Conservation (phyloP, 2,797 vertebrate genomes). For the Amazonetta brasiliensis region DNA sequence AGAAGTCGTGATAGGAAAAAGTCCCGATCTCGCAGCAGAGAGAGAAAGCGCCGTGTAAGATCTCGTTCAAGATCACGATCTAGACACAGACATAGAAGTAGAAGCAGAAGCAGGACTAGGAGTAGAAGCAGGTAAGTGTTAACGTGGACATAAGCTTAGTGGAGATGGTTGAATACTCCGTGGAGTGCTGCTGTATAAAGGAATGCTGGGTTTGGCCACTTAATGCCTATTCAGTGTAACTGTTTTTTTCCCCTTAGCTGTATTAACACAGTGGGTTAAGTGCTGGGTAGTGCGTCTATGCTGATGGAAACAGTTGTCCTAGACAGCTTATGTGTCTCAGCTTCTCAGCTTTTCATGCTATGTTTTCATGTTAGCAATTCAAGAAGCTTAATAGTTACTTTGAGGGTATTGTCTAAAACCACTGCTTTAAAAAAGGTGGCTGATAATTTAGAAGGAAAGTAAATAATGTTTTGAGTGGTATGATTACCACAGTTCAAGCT, state of each 20-base stretch:
- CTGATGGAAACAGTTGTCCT: neutral
- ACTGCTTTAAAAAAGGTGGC: neutral
- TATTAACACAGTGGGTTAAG: neutral
- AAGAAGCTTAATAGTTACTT: neutral
- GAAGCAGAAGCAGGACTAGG: constrained; percentile 92
- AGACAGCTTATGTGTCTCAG: neutral
- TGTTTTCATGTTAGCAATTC: neutral
- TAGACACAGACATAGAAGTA: constrained; percentile 91
- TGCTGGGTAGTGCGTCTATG: accelerated
- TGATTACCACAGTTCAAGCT: neutral
- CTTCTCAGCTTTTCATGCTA: neutral
- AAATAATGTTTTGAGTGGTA: neutral
- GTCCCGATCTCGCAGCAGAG: constrained; percentile 87
- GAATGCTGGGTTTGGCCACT: neutral
- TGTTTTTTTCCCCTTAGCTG: neutral
- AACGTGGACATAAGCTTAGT: accelerated
- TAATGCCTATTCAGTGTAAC: neutral
- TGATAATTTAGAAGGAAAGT: neutral
- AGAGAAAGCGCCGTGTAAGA: constrained; percentile 88
- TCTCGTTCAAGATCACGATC: constrained; percentile 91
- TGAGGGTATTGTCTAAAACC: neutral
- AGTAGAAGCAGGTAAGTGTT: constrained; percentile 82
- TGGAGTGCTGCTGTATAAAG: neutral
- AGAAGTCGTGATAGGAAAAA: constrained; percentile 91
- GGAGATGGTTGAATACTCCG: accelerated